These are phyloP conservation scores for Carterocephalus palaemon DNA, from an alignment of 2,888 invertebrate species.

Conservation along the genomic window DNA sequence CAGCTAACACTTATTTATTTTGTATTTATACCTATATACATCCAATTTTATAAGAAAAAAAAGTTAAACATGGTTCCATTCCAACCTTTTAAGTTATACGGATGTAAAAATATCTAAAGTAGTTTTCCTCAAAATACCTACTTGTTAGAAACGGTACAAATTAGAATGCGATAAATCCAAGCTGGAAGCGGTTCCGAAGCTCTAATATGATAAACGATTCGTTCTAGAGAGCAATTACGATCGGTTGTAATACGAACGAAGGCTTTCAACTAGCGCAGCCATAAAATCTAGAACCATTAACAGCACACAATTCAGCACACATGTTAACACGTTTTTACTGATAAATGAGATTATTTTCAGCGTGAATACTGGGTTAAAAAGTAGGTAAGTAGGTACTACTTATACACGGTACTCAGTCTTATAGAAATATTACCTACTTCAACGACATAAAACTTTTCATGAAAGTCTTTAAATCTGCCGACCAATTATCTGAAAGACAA, in stretches of 20 bases:
- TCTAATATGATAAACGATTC: slow-evolving; percentile 70
- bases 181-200: slow-evolving; percentile 36
- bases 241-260: slow-evolving; percentile 29
- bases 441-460: neutral
- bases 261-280: slow-evolving; percentile 19
- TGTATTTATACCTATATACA: too few species aligned
- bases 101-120: neutral
- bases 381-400: too few species aligned
- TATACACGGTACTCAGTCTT: too few species aligned
- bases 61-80: too few species aligned
- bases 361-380: slow-evolving; percentile 4
- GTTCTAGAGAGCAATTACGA: slow-evolving; percentile 66
- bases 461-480: too few species aligned
- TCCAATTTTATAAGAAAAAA: too few species aligned
- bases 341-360: slow-evolving; percentile 11
- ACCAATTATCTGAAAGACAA: too few species aligned
- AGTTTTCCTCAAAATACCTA: slow-evolving; percentile 1
- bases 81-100: neutral
- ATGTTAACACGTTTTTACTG: slow-evolving; percentile 27
- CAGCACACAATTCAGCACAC: slow-evolving; percentile 49
- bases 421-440: too few species aligned
- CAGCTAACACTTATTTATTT: too few species aligned
- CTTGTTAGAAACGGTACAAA: slow-evolving; percentile 8
- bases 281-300: slow-evolving; percentile 58
- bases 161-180: slow-evolving; percentile 24